Base-by-base conservation (phyloP, 1,140 invertebrate genomes). In the Brachionus sp. region DNA sequence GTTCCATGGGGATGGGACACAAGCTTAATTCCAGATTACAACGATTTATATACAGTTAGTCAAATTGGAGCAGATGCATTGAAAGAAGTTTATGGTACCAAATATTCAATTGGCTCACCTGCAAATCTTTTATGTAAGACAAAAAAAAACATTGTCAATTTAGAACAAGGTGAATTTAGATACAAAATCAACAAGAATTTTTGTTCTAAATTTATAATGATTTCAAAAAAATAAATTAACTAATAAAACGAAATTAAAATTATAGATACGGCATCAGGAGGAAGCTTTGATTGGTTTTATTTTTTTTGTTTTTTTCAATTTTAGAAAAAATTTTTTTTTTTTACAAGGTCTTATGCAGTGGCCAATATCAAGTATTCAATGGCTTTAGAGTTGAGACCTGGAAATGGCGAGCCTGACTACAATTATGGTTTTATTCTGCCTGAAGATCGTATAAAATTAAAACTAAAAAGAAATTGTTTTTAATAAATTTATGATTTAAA, bases 301-400 rank as follows among this genome's bases (percentile, higher is more conserved):
- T 42, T 42, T 10, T 42, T 7, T 10, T 42, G 6, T 10, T 42
- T 10, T 42, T 1, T 3, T 9, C 1, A 33, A n/a, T 3, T 64
- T 6, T 1, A n/a, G 7, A 7, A 64, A 13, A 42, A 42, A 42
- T 42, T 42, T 42, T 13, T 42, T 42, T 13, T 42, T 42, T 42
- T 29, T 29, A 29, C 29, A 42, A 42, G 39, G 85, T 77, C 84
- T 10, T 84, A 84, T 42, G 64, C 68, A 0, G 23, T 29, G 13
- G 84, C 84, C 12, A 68, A 77, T 5, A 84, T 85, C 5, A 84
- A 84, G 39, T 86, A 85, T 39, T 46, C 85, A 7, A 85, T 84
- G 29, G 84, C 84, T 12, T 66, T 85, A 23, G 86, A 86, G 29
- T 77, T 86, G 35, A 46, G 57, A 44, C 80, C 80, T 46, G 44